Conservation (phyloP, 2,113 vertebrate species). For the Aspidoscelis tigris region DNA sequence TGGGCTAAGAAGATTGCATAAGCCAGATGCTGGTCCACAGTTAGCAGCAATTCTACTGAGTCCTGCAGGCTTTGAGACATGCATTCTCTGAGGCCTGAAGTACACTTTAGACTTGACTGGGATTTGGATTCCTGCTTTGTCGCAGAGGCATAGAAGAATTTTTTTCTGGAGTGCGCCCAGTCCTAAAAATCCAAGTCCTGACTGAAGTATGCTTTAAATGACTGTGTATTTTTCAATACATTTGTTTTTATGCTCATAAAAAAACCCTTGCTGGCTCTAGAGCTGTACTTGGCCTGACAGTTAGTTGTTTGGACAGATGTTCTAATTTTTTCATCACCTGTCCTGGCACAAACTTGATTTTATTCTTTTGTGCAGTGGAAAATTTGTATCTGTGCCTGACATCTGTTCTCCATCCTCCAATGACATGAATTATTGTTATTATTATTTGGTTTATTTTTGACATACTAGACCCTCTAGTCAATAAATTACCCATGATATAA, state of each 20-base stretch:
- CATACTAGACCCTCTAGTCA: neutral
- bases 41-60: neutral
- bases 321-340: conserved; percentile 61
- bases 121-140: neutral
- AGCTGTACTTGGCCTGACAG: conserved; percentile 45
- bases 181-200: conserved; percentile 30
- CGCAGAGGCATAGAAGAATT: neutral
- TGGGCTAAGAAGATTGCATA: no score
- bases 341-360: conserved; percentile 48
- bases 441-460: conserved; percentile 38
- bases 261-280: conserved; percentile 35
- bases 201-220: neutral
- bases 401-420: conserved; percentile 28
- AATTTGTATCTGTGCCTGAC: conserved; percentile 37
- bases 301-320: conserved; percentile 55
- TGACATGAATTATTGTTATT: neutral
- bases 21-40: neutral
- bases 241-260: conserved; percentile 41
- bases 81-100: neutral
- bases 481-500: conserved; percentile 12
- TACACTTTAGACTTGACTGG: neutral
- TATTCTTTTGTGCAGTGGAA: conserved; percentile 54
- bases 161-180: neutral
- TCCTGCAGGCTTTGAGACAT: neutral
- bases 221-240: conserved; percentile 13